Evolutionary conservation across 2,113 vertebrate species (phyloP).

Genomic region (Vombatus ursinus): DNA sequence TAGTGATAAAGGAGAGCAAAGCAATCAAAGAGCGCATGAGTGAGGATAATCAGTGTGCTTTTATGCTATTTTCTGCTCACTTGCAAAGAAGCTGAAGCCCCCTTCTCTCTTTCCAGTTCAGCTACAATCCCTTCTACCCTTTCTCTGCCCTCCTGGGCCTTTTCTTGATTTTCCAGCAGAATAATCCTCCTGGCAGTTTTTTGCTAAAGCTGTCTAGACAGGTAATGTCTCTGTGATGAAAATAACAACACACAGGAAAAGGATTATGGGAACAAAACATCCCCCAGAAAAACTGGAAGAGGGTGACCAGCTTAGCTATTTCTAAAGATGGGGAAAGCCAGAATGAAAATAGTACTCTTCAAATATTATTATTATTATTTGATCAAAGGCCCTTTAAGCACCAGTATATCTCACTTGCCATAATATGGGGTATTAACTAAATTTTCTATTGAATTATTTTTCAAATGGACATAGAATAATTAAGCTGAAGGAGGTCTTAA

Average conservation of each 20-base stretch:
- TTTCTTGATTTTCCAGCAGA: slow-evolving; percentile 38
- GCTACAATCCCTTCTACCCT: not conserved
- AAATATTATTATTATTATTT: not conserved
- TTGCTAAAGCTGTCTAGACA: not conserved
- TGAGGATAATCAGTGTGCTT: not conserved
- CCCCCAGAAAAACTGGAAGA: not conserved
- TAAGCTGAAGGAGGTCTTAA: not conserved
- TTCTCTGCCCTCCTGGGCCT: slow-evolving; percentile 1
- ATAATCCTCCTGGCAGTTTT: slow-evolving; percentile 45
- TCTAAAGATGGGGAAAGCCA: not conserved
- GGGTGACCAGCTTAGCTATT: not conserved
- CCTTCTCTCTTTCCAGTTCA: not conserved
- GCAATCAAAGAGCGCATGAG: not conserved
- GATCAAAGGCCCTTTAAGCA: not conserved
- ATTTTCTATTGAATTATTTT: not conserved
- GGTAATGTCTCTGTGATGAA: not conserved
- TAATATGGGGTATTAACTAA: not conserved
- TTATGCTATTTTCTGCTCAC: slow-evolving; percentile 5
- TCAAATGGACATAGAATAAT: not conserved
- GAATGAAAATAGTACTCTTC: not conserved
- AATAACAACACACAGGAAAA: not conserved
- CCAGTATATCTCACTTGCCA: not conserved
- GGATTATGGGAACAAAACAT: not conserved
- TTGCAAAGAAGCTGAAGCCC: slow-evolving; percentile 47
- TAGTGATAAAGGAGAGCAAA: not conserved